Percentiles rank a stretch among this genome's conserved stretches.
Evolutionary conservation across 2,797 vertebrate species (phyloP).

Genomic region (Heterohyrax brucei): DNA sequence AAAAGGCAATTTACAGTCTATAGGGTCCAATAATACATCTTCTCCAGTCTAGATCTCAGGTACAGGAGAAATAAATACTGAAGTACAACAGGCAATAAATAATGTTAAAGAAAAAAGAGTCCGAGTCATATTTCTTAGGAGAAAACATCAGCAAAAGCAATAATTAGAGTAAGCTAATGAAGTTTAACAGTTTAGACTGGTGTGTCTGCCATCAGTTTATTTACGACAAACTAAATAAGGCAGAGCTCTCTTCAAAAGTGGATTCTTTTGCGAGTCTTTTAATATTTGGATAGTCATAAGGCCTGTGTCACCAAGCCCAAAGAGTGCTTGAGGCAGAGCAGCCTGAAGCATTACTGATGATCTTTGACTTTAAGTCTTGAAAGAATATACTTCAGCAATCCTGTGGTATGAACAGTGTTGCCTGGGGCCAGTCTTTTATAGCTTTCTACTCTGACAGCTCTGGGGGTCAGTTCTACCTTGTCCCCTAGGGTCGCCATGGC

Average conservation of each 20-base stretch:
- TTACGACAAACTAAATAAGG: neutral
- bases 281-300: neutral
- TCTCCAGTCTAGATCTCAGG: neutral
- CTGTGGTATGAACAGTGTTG: neutral
- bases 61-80: neutral
- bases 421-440: neutral
- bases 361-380: neutral
- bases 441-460: neutral
- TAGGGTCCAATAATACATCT: neutral
- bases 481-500: too few relatives aligned
- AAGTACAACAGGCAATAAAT: neutral
- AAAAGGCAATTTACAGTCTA: neutral
- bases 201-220: neutral
- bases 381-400: neutral
- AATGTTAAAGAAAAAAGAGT: neutral
- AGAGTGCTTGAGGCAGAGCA: neutral
- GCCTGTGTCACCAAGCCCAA: neutral
- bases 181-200: neutral
- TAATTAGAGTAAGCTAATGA: neutral
- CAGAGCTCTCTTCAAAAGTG: neutral
- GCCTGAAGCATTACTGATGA: neutral
- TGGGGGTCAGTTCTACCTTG: too few relatives aligned
- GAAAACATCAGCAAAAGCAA: neutral
- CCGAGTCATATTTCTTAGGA: neutral
- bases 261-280: neutral